Conservation (phyloP, 2,888 invertebrate genomes). For the Apomyelois bistriatella region DNA sequence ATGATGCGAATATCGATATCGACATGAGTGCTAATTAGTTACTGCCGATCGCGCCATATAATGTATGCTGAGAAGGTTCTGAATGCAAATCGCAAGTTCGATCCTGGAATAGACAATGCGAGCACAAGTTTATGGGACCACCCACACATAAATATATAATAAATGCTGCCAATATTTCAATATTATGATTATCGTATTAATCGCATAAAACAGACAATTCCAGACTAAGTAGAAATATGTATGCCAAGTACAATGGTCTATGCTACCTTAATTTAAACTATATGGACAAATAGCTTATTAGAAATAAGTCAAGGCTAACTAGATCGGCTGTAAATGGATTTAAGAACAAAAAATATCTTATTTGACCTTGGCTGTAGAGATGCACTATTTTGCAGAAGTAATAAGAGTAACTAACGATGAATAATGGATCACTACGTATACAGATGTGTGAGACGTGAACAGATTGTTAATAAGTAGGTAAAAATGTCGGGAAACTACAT, state of each 20-base stretch:
- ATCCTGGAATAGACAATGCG: conserved; percentile 77
- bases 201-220: neutral
- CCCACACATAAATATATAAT: conserved; percentile 56
- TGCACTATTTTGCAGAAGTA: conserved; percentile 10
- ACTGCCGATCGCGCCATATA: conserved; percentile 56
- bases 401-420: conserved; percentile 10
- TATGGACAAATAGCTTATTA: neutral
- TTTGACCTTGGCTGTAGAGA: conserved; percentile 5
- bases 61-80: conserved; percentile 72
- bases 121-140: conserved; percentile 71
- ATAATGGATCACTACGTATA: conserved; percentile 13
- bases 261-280: neutral
- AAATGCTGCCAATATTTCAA: conserved; percentile 11
- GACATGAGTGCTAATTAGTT: conserved; percentile 68
- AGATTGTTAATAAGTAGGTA: conserved; percentile 48
- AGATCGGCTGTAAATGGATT: conserved; percentile 3
- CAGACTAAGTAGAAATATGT: neutral
- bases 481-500: conserved; percentile 16
- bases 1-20: conserved; percentile 67
- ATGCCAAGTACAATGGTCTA: neutral
- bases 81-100: conserved; percentile 78
- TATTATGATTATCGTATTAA: neutral
- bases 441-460: conserved; percentile 38
- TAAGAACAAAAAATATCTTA: conserved; percentile 1
- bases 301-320: conserved; percentile 7